Percentiles rank a stretch among this genome's conserved stretches.
Evolutionary conservation across 2,888 invertebrate genomes (phyloP).

Genomic region (Argyresthia albistria): DNA sequence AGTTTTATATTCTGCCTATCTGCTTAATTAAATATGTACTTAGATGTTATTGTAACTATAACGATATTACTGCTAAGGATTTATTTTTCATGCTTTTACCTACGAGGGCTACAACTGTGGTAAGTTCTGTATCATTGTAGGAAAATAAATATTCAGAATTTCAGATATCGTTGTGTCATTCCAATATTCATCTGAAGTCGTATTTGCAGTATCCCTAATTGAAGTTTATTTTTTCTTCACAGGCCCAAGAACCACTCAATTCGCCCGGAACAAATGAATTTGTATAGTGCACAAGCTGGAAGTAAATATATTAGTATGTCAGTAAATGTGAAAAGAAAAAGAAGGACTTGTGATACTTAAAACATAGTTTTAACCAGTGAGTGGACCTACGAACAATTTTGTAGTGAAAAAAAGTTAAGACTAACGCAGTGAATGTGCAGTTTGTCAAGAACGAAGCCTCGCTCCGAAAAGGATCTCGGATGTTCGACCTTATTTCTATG

Average conservation of each 20-base stretch:
- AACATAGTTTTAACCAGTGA: slow-evolving; percentile 57
- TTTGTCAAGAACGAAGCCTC: slow-evolving; percentile 35
- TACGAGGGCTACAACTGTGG: slow-evolving; percentile 54
- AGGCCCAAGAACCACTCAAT: slow-evolving; percentile 89
- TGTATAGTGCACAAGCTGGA: slow-evolving; percentile 74
- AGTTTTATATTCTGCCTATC: slow-evolving; percentile 38
- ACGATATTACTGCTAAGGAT: slow-evolving; percentile 20
- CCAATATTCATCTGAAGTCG: too few species aligned
- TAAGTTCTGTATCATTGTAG: slow-evolving; percentile 36
- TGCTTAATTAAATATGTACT: slow-evolving; percentile 22
- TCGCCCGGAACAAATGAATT: slow-evolving; percentile 85
- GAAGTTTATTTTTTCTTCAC: slow-evolving; percentile 49
- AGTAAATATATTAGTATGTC: slow-evolving; percentile 64
- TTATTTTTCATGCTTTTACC: slow-evolving; percentile 65
- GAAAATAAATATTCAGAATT: too few species aligned
- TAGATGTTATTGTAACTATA: slow-evolving; percentile 39
- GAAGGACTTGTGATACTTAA: slow-evolving; percentile 38
- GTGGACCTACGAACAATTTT: slow-evolving; percentile 45
- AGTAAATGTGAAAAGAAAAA: slow-evolving; percentile 66
- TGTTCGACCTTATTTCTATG: slow-evolving; percentile 17
- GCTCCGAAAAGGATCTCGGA: slow-evolving; percentile 49
- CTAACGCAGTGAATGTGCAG: slow-evolving; percentile 47
- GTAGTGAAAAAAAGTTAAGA: slow-evolving; percentile 44
- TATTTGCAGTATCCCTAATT: too few species aligned
- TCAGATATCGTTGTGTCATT: too few species aligned